phyloP scores from a whole-genome alignment of 1,140 invertebrate species.

The Ips typographus region DNA sequence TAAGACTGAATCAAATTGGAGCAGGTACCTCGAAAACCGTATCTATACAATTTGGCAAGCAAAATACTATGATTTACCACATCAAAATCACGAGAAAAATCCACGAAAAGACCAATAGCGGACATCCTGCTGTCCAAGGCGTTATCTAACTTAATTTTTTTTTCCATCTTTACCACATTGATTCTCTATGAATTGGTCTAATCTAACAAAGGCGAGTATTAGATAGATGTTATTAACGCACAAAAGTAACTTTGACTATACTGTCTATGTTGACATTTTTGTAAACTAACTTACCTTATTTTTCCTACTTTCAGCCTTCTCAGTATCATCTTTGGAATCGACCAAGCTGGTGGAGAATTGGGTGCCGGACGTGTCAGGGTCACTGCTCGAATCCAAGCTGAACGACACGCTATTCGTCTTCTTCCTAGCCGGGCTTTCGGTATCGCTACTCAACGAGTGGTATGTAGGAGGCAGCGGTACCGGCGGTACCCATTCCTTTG shows the following conservation, averaged over 20 bases:
- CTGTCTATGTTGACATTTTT: neutral
- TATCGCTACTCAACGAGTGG: constrained; percentile 55
- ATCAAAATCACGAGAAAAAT: too few relatives aligned
- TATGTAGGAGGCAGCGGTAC: constrained; percentile 70
- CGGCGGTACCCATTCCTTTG: constrained; percentile 80
- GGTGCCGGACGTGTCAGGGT: constrained; percentile 43
- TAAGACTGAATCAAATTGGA: too few relatives aligned
- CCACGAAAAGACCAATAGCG: too few relatives aligned
- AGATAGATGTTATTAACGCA: neutral
- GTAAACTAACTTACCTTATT: constrained; percentile 59
- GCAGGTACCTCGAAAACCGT: too few relatives aligned
- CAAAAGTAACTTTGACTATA: neutral
- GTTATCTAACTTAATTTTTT: too few relatives aligned
- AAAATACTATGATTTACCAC: too few relatives aligned
- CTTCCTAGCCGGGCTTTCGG: constrained; percentile 58
- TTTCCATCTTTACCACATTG: too few relatives aligned
- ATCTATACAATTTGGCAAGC: too few relatives aligned
- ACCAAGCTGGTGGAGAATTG: constrained; percentile 44
- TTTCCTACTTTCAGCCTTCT: constrained; percentile 60
- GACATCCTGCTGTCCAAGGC: too few relatives aligned
- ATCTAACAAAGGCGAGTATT: too few relatives aligned
- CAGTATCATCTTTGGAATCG: constrained; percentile 55
- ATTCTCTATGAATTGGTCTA: too few relatives aligned
- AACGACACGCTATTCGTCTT: constrained; percentile 75
- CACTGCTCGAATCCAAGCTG: constrained; percentile 64